Evolutionary conservation across 2,113 vertebrate species (phyloP), one percentile per base, ranked within the genome.

Genomic region (Oxygymnocypris stewartii): DNA sequence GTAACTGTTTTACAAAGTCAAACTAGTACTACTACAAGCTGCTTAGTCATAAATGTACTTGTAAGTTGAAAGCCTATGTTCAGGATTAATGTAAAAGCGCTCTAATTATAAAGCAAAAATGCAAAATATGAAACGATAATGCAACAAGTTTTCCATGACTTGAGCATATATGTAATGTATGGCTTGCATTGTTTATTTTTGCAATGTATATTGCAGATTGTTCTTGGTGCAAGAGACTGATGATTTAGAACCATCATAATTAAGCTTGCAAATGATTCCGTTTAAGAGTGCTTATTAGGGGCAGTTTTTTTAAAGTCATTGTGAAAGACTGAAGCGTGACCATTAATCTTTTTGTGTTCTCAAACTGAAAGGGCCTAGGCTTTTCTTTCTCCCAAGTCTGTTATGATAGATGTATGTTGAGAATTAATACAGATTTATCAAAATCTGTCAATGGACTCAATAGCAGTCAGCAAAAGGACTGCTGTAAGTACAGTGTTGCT

Each of bases 401-500:
- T 42, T 28, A 18, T 47, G 3, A 31, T 47, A 63, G 12, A 44
- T 47, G 76, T 18, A 20, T 31, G 76, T 78, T 47, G n/a, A 8
- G 5, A 28, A 51, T 13, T 54, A 9, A 83, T 37, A 35, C 18
- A 47, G 61, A 20, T n/a, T 20, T 7, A 54, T 31, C 4, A 18
- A 47, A 65, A n/a, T 79, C 25, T 35, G 16, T 23, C 35, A 12
- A 28, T 51, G 4, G 31, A 40, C 54, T 23, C 78, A 61, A 61
- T 59, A 79, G 31, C n/a, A 28, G 78, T 16, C 40, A 4, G 65
- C 12, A 51, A 85, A 49, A 71, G 1, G 44, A 86, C 37, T 28
- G 69, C 84, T 85, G 87, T n/a, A 65, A 80, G 75, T 47, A 91
- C 90, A 90, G 89, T 90, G 85, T 88, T 61, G 31, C 25, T 69